Conservation (phyloP, 2,113 vertebrate genomes). For the Thermophis baileyi region DNA sequence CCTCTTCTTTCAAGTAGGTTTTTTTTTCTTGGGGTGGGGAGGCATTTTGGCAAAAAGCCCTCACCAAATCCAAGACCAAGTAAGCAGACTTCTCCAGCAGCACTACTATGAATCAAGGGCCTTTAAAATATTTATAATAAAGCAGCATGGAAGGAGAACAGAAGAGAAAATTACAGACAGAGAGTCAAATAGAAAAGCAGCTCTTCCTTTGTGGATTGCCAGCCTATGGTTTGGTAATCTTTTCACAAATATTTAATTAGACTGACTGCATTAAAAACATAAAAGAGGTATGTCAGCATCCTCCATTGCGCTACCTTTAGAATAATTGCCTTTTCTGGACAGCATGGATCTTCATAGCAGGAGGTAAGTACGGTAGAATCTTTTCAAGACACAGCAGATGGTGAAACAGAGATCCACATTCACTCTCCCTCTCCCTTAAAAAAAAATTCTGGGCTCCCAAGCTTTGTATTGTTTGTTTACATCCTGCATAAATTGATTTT, state of each 20-base stretch:
- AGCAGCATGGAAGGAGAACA: conserved; percentile 4
- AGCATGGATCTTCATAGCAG: background rate
- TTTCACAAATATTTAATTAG: conserved; percentile 1
- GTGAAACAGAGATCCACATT: background rate
- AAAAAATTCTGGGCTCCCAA: background rate
- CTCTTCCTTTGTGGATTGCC: background rate
- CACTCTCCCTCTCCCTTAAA: background rate
- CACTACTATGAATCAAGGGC: background rate
- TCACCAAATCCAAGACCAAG: background rate
- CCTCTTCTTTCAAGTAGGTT: background rate
- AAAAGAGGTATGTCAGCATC: background rate
- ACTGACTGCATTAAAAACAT: background rate
- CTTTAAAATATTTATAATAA: background rate
- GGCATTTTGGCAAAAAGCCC: background rate
- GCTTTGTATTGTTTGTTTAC: conserved; percentile 16
- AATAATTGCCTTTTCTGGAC: background rate
- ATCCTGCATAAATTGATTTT: conserved; percentile 19
- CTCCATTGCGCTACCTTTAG: conserved; percentile 9
- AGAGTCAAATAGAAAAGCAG: background rate
- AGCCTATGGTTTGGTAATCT: background rate
- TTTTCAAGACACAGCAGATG: conserved; percentile 15
- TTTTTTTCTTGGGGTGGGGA: background rate
- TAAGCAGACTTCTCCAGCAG: background rate
- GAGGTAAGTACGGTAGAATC: conserved; percentile 10
- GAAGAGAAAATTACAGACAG: background rate